Percentiles rank a stretch among this genome's conserved stretches.
phyloP scores from a whole-genome alignment of 2,113 vertebrate genomes.

The Thalassarche chlororhynchos region DNA sequence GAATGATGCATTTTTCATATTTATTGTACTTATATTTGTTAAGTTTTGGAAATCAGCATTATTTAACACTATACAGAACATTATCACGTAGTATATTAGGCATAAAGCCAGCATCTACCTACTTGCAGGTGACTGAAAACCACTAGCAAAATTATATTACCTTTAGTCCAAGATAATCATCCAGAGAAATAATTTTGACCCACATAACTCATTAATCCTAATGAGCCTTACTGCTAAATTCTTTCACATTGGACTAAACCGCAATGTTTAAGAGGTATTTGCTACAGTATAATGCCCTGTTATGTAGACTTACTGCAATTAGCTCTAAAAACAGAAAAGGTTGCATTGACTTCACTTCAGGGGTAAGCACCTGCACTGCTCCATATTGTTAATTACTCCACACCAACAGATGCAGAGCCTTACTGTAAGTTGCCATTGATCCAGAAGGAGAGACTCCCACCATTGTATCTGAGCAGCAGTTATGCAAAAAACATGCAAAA shows the following conservation, averaged over 20 bases:
- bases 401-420: not conserved
- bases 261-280: not conserved
- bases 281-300: not conserved
- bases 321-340: not conserved
- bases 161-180: not conserved
- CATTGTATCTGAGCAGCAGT: not conserved
- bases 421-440: not conserved
- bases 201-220: not conserved
- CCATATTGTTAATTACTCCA: not conserved
- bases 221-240: not conserved
- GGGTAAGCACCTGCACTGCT: not conserved
- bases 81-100: rapidly evolving
- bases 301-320: not conserved
- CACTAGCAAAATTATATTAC: not conserved
- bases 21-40: not conserved
- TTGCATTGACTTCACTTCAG: not conserved
- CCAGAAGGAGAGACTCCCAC: not conserved
- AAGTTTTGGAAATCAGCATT: not conserved
- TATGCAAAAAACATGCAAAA: not conserved
- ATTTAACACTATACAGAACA: not conserved
- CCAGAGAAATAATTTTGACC: not conserved
- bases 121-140: not conserved
- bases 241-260: not conserved
- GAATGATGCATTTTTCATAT: not conserved
- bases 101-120: not conserved